These are phyloP conservation scores for Ericerus pela DNA, from an alignment of 1,140 invertebrate species.

Conservation along the genomic window DNA sequence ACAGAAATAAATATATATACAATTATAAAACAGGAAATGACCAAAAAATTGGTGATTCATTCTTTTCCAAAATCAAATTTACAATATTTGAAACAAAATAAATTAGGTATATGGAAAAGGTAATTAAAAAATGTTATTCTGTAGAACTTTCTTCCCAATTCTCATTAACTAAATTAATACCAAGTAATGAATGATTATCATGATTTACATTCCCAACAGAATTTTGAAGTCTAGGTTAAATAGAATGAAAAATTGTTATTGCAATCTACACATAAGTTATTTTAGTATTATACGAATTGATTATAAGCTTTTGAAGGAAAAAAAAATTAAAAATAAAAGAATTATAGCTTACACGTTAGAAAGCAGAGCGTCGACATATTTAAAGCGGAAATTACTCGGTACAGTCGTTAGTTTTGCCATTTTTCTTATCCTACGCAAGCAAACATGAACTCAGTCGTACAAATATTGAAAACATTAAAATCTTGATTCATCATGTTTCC, in stretches of 20 bases:
- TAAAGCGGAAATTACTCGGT: slow-evolving; percentile 5
- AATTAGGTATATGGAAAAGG: background rate
- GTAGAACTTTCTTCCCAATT: background rate
- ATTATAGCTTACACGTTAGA: slow-evolving; percentile 10
- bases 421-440: slow-evolving; percentile 11
- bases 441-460: slow-evolving; percentile 3
- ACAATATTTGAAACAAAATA: background rate
- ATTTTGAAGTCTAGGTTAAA: background rate
- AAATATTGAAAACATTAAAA: background rate
- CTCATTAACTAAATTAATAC: background rate
- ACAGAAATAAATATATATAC: background rate
- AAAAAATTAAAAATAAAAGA: slow-evolving; percentile 2
- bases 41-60: background rate
- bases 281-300: background rate
- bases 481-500: background rate
- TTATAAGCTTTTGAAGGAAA: background rate
- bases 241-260: background rate
- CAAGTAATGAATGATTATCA: background rate
- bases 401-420: background rate
- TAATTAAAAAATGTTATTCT: background rate
- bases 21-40: background rate
- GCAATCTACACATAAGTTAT: background rate
- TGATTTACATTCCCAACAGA: background rate
- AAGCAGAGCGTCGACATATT: slow-evolving; percentile 3
- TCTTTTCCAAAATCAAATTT: background rate